Base-by-base conservation (phyloP, 1,140 invertebrate species). In the Trichomalopsis sarcophagae region DNA sequence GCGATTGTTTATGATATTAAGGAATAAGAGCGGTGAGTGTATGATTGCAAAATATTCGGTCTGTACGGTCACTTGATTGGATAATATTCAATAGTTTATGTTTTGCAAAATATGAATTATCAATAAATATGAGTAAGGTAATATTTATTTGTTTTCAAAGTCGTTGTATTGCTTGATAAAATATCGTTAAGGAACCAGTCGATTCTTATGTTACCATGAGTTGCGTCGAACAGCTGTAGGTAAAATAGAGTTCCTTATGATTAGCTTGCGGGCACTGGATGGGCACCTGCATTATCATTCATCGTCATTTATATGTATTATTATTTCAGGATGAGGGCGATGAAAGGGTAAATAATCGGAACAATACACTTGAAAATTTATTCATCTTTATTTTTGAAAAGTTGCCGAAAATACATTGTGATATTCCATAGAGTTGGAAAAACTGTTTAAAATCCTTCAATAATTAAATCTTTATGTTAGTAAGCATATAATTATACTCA, bases 341-440 rank as follows among this genome's bases (percentile, higher is more conserved):
- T 1, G 17, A n/a, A n/a, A 21, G 6, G 55, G 55, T 62, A 17
- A 71, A 62, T 68, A 66, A 83, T 44, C 14, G 77, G 76, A 44
- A 68, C n/a, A 33, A 66, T 3, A 83, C 30, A 66, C 6, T 76
- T 78, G 79, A 47, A 85, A 85, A 85, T 47, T 30, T 85, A 68
- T 44, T 80, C 50, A 30, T 68, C 83, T 87, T 89, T 87, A 87
- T 88, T 89, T 82, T 86, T 81, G 87, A 88, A 87, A 87, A 86
- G 81, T 80, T 62, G 86, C 89, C 87, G 87, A 85, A 87, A 88
- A 88, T 88, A 89, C 89, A 89, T 84, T 74, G 82, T 68, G 82
- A 78, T 87, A 88, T 87, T 87, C 86, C 81, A 77, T 77, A 55
- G n/a, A 84, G 79, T 86, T 87, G 86, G 86, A 87, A 89, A 85